Conservation (phyloP, 2,888 invertebrate genomes). For the Epistrophella euchroma region DNA sequence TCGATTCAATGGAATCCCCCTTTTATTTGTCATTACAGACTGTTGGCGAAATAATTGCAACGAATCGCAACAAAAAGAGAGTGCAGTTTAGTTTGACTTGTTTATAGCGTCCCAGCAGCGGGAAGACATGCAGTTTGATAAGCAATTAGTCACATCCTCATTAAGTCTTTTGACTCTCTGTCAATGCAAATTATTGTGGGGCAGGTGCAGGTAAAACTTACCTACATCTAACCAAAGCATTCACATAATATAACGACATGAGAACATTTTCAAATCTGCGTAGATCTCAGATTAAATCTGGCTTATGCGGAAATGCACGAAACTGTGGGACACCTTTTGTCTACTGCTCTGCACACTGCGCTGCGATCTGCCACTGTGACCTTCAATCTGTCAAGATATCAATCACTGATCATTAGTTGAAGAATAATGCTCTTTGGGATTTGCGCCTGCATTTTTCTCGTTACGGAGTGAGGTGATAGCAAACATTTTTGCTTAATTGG, state of each 20-base stretch:
- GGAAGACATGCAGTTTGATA: constrained; percentile 47
- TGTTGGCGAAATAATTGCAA: constrained; percentile 16
- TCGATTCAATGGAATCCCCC: constrained; percentile 39
- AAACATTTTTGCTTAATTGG: not conserved
- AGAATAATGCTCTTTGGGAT: constrained; percentile 31
- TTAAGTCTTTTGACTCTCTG: constrained; percentile 48
- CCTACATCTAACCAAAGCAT: not conserved
- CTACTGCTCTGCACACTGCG: not conserved
- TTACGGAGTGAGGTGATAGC: not conserved
- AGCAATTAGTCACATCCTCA: constrained; percentile 74
- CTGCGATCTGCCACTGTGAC: not conserved
- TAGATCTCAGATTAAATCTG: not conserved
- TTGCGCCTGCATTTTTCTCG: not conserved
- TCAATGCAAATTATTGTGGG: constrained; percentile 57
- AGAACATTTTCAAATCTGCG: constrained; percentile 3
- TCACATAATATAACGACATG: not conserved
- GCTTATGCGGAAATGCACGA: constrained; percentile 44
- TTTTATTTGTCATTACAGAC: constrained; percentile 6
- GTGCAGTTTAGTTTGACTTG: constrained; percentile 35
- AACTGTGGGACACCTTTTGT: constrained; percentile 33
- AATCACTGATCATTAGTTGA: constrained; percentile 31
- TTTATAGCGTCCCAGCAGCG: constrained; percentile 35
- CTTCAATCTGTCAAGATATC: constrained; percentile 41
- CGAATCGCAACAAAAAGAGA: constrained; percentile 38
- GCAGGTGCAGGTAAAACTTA: not conserved